A percentile compares a stretch with the other conserved stretches of the same genome.
Conservation (phyloP, 2,797 vertebrate species). For the Hypotaenidia okinawae region DNA sequence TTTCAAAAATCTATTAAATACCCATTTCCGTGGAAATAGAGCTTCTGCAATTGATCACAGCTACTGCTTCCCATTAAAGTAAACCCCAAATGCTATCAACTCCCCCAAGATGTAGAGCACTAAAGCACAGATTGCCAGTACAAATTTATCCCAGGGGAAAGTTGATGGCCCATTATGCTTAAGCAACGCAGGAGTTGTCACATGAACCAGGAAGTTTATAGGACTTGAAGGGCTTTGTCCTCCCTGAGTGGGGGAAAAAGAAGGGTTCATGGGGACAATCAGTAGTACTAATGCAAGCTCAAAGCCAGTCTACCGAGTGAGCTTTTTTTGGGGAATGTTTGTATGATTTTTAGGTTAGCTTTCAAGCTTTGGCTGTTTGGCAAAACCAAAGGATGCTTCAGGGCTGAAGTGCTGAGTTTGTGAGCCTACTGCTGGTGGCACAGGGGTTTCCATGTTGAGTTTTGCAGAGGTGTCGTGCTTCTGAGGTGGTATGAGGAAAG, state of each 20-base stretch:
- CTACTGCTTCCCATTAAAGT: conserved; percentile 61
- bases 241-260: conserved; percentile 11
- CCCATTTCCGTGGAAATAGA: conserved; percentile 70
- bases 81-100: conserved; percentile 63
- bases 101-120: conserved; percentile 56
- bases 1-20: conserved; percentile 75
- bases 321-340: not conserved
- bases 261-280: not conserved
- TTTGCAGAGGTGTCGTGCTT: not conserved
- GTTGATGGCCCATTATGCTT: conserved; percentile 61
- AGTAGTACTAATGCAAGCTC: not conserved
- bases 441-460: not conserved
- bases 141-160: conserved; percentile 63
- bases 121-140: conserved; percentile 39
- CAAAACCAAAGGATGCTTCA: not conserved
- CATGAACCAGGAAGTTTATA: conserved; percentile 64
- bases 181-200: conserved; percentile 58
- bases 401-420: not conserved
- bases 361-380: not conserved
- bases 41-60: conserved; percentile 70
- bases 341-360: not conserved
- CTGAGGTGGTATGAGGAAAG: not conserved
- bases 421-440: not conserved
- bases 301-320: not conserved
- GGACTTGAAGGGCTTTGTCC: conserved; percentile 50